Base-by-base conservation (phyloP, 2,113 vertebrate species). In the Podarcis muralis region DNA sequence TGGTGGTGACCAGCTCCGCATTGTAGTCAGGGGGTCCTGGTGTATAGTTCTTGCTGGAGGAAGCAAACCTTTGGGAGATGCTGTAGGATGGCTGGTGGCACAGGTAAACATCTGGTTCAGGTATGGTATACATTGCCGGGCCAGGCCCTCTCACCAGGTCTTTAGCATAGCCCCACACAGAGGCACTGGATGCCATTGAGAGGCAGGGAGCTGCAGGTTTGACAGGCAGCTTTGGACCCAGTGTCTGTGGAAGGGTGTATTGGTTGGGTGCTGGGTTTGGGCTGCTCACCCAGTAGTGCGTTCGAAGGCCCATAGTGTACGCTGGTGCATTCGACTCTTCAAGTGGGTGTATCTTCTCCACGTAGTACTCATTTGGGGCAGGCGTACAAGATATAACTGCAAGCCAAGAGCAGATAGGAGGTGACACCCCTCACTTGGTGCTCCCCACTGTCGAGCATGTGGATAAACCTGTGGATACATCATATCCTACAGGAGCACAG, bases 11-110 rank as follows among this genome's bases (percentile, higher is more conserved):
- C 18, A 11, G 20, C 57, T 93, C 90, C 1, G 88, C 40, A 0
- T 92, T 23, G 1, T 96, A 90, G 66, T 93, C 88, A 13, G 90
- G 94, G 0, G 96, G 95, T 4, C 95, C 93, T 0, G 95, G 95
- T 7, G 76, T 77, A 0, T 35, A 65, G 68, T 94, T 94, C 84
- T 69, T 7, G 62, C 7, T 69, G 0, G 88, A 87, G n/a, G 88
- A 92, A 12, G 27, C 0, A 0, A 91, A 84, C 83, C 88, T 93
- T 43, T 43, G 88, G 65, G 90, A 91, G 87, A 96, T 80, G 75
- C 90, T 95, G 74, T 93, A 91, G 40, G 12, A 0, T 0, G 96
- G 96, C 18, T 93, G 91, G 30, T 91, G 87, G 40, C 88, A 74
- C 90, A 93, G 84, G 80, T 94, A 96, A 69, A 92, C 22, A 0